Evolutionary conservation across 1,140 invertebrate genomes (phyloP), one percentile per base, ranked within the genome.

Genomic region (Apis laboriosa): DNA sequence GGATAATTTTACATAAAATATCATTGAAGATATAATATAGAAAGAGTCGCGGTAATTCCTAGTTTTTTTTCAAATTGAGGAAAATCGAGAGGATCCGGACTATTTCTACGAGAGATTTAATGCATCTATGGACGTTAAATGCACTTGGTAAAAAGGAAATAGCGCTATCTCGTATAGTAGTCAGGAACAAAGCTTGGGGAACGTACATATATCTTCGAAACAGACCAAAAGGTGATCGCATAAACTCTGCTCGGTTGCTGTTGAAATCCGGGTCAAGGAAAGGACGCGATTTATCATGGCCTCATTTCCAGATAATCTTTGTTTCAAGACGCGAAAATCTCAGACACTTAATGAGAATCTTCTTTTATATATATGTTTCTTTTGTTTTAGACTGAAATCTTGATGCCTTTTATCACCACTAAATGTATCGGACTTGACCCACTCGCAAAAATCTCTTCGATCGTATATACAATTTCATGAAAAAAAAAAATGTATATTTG

Each of bases 201-300:
- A 43, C 34, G 5, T 43, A 43, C 51, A 60, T 64, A 63, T 66
- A 64, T 75, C 51, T 56, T 24, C 60, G 60, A 55, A n/a, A 64
- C 61, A 24, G 78, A 73, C 34, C 28, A 19, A 66, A 66, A 76
- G 79, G 72, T 67, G 61, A 71, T 74, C 24, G 56, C 64, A 61
- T 58, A 81, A 82, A 68, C 61, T 53, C 34, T 66, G 63, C 15
- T 17, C 66, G 17, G 21, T 67, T 56, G 21, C 58, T 49, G 19
- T 60, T n/a, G 56, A 81, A 81, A 84, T 84, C 43, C 24, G 19
- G 71, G 60, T 49, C 78, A 64, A 61, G 64, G 64, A 81, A 80
- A 70, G 58, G 80, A 68, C 11, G 34, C 19, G 70, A 84, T 80
- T 84, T 84, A 74, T 84, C 63, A 34, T 79, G 76, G 68, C 80